Evolutionary conservation across 23 tunicate genomes (phyloP), one percentile per base, ranked within the genome.

Genomic region (Ciona savignyi): DNA sequence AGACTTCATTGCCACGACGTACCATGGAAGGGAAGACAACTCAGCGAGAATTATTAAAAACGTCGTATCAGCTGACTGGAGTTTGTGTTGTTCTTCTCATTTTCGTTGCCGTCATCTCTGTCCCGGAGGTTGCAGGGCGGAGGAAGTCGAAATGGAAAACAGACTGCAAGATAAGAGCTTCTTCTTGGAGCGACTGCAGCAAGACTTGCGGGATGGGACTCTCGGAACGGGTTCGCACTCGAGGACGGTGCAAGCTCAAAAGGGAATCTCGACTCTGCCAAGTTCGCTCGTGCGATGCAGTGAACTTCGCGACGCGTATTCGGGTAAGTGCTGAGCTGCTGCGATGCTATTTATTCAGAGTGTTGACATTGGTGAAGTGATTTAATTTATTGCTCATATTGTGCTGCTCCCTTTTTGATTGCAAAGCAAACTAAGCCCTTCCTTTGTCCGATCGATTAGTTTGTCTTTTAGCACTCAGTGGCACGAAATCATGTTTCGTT

Each of bases 191-290:
- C 56, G 33, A 75, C 25, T 87, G 94, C 51, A 79, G 85, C 26
- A 87, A 87, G 70, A 31, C 86, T 3, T 87, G 94, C 70, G 94
- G 94, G 1, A 70, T 87, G 28, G 94, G 94, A 1, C 56, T 80
- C 27, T 74, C 94, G 24, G 75, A 67, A 1, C 30, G 94, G 24
- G 86, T 87, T 15, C 56, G 56, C 11, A 42, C 56, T 42, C 56
- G 56, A 9, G 56, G 56, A 42, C 9, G 56, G 21, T 86, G 93
- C 60, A 29, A 75, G 0, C 63, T 86, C 67, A 51, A 23, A 22
- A 61, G 93, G 35, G 93, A 86, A 32, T 70, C 73, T 60, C 64
- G 93, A 25, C 73, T 86, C 32, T 86, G 93, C 51, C 66, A 86
- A 28, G 27, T 79, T 0, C 74, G 85, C 9, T 79, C 93, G 3